Evolutionary conservation across 2,113 vertebrate species (phyloP), one percentile per base, ranked within the genome.

Genomic region (Polypterus bichir): DNA sequence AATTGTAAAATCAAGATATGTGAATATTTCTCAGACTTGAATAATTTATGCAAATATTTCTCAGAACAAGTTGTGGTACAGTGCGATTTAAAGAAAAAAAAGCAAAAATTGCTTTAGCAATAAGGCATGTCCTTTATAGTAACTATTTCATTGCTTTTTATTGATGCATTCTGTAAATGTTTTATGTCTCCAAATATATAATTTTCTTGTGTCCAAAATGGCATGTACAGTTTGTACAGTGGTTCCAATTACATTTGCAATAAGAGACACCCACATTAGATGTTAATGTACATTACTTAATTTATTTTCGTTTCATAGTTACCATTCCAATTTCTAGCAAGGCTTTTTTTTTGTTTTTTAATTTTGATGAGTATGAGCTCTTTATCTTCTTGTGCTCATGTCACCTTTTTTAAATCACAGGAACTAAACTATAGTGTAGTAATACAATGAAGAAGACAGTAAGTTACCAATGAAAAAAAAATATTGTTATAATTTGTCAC

Each of bases 1-100:
- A 76, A 76, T 81, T 80, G 81, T 75, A 79, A 82, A 88, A 79
- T 87, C 78, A 77, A 81, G 75, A 82, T 66, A 72, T 78, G 80
- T 82, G 77, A 76, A 73, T 78, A 64, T 83, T 83, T 83, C 75
- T 87, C 82, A 69, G 69, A 74, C 64, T 77, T 77, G 76, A 76
- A 82, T 83, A 79, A 76, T 78, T 71, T 79, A 77, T 79, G 78
- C 77, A 84, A 77, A 79, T 66, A 78, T 77, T 65, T 79, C 77
- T 82, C 71, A 66, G 73, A 79, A 79, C 64, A 79, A 77, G 72
- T 77, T 70, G 65, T 72, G 75, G 70, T 72, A 76, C 70, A 67
- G 69, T 71, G 70, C 66, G 74, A 66, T 66, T 74, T 73, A 79
- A 71, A 74, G 8, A 58, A 47, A 7, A 7, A 48, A 74, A 78